Evolutionary conservation across 2,113 vertebrate species (phyloP).

Genomic region (Lagenorhynchus albirostris): DNA sequence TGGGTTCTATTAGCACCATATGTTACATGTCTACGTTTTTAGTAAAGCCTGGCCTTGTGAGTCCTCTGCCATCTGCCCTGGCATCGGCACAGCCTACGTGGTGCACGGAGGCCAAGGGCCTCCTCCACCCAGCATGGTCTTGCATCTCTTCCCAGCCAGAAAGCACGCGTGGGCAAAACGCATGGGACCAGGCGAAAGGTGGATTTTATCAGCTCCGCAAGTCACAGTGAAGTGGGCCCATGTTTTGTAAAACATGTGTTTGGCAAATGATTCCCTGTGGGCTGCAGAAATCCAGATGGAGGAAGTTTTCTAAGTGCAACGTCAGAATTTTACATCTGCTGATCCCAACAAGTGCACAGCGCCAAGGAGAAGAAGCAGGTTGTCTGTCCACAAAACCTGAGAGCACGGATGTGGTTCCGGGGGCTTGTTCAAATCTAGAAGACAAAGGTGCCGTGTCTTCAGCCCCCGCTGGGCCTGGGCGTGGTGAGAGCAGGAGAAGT

Average conservation of each 20-base stretch:
- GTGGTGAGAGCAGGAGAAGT: fast-evolving
- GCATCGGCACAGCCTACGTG: slow-evolving; percentile 72
- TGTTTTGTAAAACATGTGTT: slow-evolving; percentile 72
- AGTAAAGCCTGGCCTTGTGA: slow-evolving; percentile 79
- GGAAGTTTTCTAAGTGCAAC: not conserved
- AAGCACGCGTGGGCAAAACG: slow-evolving; percentile 23
- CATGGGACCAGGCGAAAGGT: slow-evolving; percentile 67
- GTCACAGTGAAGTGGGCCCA: slow-evolving; percentile 59
- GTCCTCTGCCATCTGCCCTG: slow-evolving; percentile 77
- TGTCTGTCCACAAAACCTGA: not conserved
- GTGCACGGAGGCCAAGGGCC: slow-evolving; percentile 68
- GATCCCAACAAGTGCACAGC: not conserved
- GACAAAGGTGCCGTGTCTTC: fast-evolving
- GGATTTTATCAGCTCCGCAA: slow-evolving; percentile 66
- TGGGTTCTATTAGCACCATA: slow-evolving; percentile 83
- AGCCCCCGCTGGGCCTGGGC: not conserved
- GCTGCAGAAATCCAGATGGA: slow-evolving; percentile 76
- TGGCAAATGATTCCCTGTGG: slow-evolving; percentile 64
- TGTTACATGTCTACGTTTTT: slow-evolving; percentile 78
- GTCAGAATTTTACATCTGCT: not conserved
- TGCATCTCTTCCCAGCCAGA: slow-evolving; percentile 43
- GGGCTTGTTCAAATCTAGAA: not conserved
- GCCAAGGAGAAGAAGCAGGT: not conserved
- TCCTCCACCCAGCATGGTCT: slow-evolving; percentile 67
- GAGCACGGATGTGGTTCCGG: not conserved